phyloP scores from a whole-genome alignment of 2,888 invertebrate species.

The Pyrocoelia pectoralis region DNA sequence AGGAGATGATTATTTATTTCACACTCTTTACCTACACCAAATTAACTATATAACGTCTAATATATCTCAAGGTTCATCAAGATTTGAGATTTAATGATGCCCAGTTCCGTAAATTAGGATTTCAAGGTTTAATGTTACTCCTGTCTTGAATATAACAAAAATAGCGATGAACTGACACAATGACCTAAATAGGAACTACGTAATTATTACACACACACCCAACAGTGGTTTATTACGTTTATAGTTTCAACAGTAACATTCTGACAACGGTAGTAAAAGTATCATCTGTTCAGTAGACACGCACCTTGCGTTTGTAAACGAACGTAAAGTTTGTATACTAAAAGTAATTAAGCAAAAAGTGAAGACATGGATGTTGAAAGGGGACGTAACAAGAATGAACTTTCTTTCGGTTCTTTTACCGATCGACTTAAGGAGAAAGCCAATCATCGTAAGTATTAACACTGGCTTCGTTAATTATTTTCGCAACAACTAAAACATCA shows the following conservation, averaged over 20 bases:
- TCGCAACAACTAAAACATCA: too few species aligned
- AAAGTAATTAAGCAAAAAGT: not conserved
- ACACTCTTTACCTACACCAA: too few species aligned
- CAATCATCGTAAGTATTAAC: constrained; percentile 30
- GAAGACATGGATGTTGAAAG: constrained; percentile 26
- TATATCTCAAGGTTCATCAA: too few species aligned
- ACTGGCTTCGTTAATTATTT: not conserved
- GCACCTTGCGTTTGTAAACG: constrained; percentile 1
- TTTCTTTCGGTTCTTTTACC: constrained; percentile 17
- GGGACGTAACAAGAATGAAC: constrained; percentile 10
- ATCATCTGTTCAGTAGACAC: not conserved
- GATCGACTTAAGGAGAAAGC: constrained; percentile 26
- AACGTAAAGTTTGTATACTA: not conserved
- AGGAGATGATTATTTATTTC: too few species aligned
- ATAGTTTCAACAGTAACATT: not conserved
- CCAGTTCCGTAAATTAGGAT: constrained; percentile 14
- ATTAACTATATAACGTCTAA: too few species aligned
- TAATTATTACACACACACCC: constrained; percentile 4
- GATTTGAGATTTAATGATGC: too few species aligned
- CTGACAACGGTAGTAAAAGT: constrained; percentile 17
- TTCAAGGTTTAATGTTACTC: constrained; percentile 16
- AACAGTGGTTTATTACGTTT: not conserved
- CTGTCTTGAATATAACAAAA: not conserved
- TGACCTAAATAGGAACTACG: constrained; percentile 14
- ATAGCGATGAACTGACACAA: constrained; percentile 22